Conservation (phyloP, 2,888 invertebrate species). For the Protula sp. region DNA sequence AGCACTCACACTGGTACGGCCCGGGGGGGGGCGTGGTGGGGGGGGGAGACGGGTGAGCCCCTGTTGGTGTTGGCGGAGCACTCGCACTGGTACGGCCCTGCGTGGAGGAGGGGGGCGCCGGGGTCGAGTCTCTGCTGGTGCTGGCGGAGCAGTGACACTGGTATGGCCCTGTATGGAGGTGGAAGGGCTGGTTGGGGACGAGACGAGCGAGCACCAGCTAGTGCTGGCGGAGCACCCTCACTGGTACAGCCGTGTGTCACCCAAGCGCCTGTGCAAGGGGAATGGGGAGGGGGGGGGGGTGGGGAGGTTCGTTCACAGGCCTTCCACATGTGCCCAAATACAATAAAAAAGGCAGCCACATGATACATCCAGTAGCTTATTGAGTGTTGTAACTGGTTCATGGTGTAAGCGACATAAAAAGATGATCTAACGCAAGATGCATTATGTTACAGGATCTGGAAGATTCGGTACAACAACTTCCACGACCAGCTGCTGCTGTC, state of each 20-base stretch:
- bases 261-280: no score
- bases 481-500: slow-evolving; percentile 93
- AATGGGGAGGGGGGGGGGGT: slow-evolving; percentile 91
- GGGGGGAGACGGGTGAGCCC: slow-evolving; percentile 64
- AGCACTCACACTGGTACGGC: slow-evolving; percentile 60
- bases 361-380: slow-evolving; percentile 66
- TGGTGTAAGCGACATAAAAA: no score
- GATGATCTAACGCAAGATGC: no score
- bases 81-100: slow-evolving; percentile 60
- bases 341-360: slow-evolving; percentile 64
- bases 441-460: slow-evolving; percentile 70
- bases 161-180: no score
- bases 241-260: no score
- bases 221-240: slow-evolving; percentile 59
- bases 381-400: slow-evolving; percentile 59
- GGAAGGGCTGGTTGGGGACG: no score
- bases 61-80: slow-evolving; percentile 63
- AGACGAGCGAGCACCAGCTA: slow-evolving; percentile 65
- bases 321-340: no score
- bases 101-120: no score
- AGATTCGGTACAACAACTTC: slow-evolving; percentile 88
- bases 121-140: slow-evolving; percentile 68
- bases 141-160: slow-evolving; percentile 58
- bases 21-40: no score
- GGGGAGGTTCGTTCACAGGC: no score